phyloP scores from a whole-genome alignment of 2,113 vertebrate genomes.

The Clarias macrocephalus region DNA sequence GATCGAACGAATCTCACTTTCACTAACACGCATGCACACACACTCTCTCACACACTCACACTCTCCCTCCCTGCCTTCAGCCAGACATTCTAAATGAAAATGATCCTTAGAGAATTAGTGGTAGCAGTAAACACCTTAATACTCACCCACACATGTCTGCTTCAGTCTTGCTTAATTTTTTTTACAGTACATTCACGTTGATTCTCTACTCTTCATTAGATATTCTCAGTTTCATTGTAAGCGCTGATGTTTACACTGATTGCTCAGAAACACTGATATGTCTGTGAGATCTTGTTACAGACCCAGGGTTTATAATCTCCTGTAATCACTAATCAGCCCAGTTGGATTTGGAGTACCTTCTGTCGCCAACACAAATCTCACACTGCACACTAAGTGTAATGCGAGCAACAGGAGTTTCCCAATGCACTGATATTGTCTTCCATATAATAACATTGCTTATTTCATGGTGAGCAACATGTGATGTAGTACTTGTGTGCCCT shows the following conservation, averaged over 20 bases:
- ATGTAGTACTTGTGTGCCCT: too few species aligned
- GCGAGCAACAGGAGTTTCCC: background rate
- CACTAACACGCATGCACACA: background rate
- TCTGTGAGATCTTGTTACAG: constrained; percentile 53
- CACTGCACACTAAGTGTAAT: constrained; percentile 35
- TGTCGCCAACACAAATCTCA: constrained; percentile 68
- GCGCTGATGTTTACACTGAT: constrained; percentile 1
- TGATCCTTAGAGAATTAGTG: constrained; percentile 17
- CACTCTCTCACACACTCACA: background rate
- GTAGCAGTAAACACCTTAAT: constrained; percentile 21
- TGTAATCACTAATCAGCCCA: constrained; percentile 75
- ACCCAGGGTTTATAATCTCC: constrained; percentile 69
- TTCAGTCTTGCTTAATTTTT: background rate
- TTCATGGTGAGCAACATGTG: background rate
- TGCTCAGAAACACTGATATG: constrained; percentile 42
- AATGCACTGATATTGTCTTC: background rate
- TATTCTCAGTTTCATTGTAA: background rate
- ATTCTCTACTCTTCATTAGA: background rate
- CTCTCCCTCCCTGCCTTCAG: background rate
- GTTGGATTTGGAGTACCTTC: constrained; percentile 73
- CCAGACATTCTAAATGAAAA: constrained; percentile 15
- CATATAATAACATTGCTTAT: background rate
- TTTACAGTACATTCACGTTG: background rate
- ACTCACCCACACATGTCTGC: constrained; percentile 35
- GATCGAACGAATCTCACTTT: background rate